These are phyloP conservation scores for Fragum whitleyi DNA, from an alignment of 2,888 invertebrate genomes.

Conservation along the genomic window DNA sequence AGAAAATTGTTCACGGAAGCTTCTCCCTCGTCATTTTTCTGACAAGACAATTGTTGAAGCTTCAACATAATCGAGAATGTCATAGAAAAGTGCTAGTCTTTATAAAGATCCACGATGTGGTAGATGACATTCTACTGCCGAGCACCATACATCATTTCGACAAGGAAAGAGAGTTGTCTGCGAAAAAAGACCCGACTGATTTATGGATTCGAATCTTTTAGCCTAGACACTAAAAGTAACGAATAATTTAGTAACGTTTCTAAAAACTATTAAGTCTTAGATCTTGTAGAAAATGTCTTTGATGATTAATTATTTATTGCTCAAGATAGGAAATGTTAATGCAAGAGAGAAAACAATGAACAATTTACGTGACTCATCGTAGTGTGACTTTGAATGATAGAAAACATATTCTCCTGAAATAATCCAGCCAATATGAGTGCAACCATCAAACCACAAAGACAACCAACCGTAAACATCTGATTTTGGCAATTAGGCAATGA, in stretches of 20 bases:
- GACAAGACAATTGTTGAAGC: slow-evolving; percentile 29
- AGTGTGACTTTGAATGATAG: too few species aligned
- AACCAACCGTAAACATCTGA: too few species aligned
- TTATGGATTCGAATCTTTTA: slow-evolving; percentile 9
- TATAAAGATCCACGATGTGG: slow-evolving; percentile 24
- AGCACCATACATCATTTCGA: slow-evolving; percentile 19
- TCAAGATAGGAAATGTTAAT: neutral
- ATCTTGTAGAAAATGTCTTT: neutral
- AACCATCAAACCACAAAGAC: too few species aligned
- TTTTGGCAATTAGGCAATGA: too few species aligned
- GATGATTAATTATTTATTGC: slow-evolving; percentile 1
- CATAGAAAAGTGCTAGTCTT: slow-evolving; percentile 13
- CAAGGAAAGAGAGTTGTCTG: slow-evolving; percentile 26
- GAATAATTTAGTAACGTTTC: slow-evolving; percentile 2
- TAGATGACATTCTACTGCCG: neutral
- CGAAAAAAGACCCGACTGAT: neutral
- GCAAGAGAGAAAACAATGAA: neutral
- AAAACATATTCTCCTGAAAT: too few species aligned
- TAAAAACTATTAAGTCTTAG: slow-evolving; percentile 6
- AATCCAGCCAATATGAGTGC: too few species aligned
- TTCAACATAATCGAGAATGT: slow-evolving; percentile 11
- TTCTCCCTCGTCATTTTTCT: neutral
- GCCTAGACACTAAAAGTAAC: neutral
- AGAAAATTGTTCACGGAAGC: neutral
- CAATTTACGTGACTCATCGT: neutral